phyloP scores from a whole-genome alignment of 2,113 vertebrate species.

The Murina feae region DNA sequence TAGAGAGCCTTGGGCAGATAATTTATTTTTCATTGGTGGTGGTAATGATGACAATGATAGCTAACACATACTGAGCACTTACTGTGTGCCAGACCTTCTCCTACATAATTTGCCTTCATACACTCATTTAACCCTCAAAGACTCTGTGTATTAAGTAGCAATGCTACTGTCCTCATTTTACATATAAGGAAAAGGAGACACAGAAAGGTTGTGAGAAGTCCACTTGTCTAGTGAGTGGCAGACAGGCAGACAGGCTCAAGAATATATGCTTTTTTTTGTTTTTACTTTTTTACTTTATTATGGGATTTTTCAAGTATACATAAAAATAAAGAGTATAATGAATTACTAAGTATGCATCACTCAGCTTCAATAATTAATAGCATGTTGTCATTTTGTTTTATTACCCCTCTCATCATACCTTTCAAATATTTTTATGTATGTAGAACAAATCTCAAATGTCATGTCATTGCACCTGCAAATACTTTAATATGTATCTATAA shows the following conservation, averaged over 20 bases:
- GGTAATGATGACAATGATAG: not conserved
- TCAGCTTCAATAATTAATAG: not conserved
- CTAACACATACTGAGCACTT: not conserved
- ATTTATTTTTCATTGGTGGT: not conserved
- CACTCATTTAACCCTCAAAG: not conserved
- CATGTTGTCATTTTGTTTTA: not conserved
- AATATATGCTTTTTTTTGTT: not conserved
- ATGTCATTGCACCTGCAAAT: not conserved
- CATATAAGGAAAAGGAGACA: not conserved
- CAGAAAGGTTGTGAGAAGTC: not conserved
- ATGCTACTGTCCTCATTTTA: not conserved
- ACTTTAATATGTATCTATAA: not conserved
- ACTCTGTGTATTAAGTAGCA: not conserved
- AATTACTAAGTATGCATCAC: not conserved
- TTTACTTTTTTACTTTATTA: not conserved
- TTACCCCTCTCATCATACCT: not conserved
- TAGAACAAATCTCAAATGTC: not conserved
- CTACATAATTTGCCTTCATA: not conserved
- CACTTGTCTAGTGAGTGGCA: not conserved
- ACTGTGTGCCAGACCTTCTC: not conserved
- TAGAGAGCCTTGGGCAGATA: not conserved
- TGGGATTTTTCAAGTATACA: not conserved
- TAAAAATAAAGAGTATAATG: not conserved
- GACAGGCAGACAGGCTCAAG: not conserved
- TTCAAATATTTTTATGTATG: not conserved